These are phyloP conservation scores for Melieria crassipennis DNA, from an alignment of 2,888 invertebrate species.

Conservation along the genomic window DNA sequence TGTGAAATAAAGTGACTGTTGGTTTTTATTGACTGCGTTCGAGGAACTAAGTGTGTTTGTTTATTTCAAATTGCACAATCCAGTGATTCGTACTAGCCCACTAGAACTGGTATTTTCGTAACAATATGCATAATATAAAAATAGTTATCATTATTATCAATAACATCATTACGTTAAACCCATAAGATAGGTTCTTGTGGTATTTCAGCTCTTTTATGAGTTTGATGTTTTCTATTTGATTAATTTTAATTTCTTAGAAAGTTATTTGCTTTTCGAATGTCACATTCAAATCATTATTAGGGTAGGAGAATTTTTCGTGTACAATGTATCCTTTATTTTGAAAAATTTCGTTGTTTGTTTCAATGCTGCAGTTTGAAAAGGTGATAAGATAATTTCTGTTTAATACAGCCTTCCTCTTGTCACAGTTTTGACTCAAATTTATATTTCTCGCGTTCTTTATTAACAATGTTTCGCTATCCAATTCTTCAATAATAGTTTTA, in stretches of 20 bases:
- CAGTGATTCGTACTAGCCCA: no score
- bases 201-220: background rate
- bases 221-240: slow-evolving; percentile 11
- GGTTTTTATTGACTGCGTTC: no score
- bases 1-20: no score
- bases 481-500: slow-evolving; percentile 1
- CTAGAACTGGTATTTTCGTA: no score
- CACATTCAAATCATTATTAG: background rate
- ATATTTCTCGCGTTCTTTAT: slow-evolving; percentile 17
- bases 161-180: background rate
- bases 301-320: slow-evolving; percentile 3
- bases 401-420: background rate
- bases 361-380: background rate
- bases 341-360: background rate
- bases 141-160: background rate
- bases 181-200: slow-evolving; percentile 1
- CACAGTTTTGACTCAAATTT: slow-evolving; percentile 21
- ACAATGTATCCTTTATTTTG: background rate
- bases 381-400: background rate
- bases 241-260: background rate
- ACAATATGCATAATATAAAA: no score
- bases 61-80: no score
- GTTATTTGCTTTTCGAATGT: slow-evolving; percentile 8
- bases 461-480: slow-evolving; percentile 10
- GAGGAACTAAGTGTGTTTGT: no score